Evolutionary conservation across 2,113 vertebrate genomes (phyloP).

Genomic region (Potamarius usumacintae): DNA sequence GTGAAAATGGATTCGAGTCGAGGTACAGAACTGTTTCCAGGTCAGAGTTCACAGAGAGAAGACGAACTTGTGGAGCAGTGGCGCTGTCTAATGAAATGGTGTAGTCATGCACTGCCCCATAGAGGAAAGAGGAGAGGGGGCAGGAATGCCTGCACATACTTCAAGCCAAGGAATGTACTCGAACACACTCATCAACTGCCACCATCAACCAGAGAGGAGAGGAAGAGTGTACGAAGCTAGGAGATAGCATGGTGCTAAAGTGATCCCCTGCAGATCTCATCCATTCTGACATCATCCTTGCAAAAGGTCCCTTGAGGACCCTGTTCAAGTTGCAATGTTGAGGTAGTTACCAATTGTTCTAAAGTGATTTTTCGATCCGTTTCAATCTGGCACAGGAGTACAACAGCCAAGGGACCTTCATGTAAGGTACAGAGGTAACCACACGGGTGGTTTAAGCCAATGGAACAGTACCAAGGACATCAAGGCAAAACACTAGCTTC

Average conservation of each 20-base stretch:
- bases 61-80: constrained; percentile 25
- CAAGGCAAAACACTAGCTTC: background rate
- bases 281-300: background rate
- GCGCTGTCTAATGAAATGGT: constrained; percentile 7
- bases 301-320: background rate
- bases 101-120: constrained; percentile 9
- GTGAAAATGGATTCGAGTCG: constrained; percentile 41
- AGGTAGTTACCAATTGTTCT: constrained; percentile 25
- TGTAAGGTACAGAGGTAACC: background rate
- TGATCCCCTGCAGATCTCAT: background rate
- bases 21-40: constrained; percentile 42
- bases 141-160: constrained; percentile 11
- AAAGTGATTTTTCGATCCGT: background rate
- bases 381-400: background rate
- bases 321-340: constrained; percentile 12
- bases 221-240: constrained; percentile 26
- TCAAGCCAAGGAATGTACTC: constrained; percentile 19
- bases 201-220: constrained; percentile 65
- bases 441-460: too few species aligned
- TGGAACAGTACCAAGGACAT: background rate
- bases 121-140: background rate
- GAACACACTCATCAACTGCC: constrained; percentile 59
- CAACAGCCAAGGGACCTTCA: background rate
- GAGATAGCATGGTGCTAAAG: constrained; percentile 36
- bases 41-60: constrained; percentile 42